Evolutionary conservation across 2,113 vertebrate species (phyloP), one percentile per base, ranked within the genome.

Genomic region (Indicator indicator): DNA sequence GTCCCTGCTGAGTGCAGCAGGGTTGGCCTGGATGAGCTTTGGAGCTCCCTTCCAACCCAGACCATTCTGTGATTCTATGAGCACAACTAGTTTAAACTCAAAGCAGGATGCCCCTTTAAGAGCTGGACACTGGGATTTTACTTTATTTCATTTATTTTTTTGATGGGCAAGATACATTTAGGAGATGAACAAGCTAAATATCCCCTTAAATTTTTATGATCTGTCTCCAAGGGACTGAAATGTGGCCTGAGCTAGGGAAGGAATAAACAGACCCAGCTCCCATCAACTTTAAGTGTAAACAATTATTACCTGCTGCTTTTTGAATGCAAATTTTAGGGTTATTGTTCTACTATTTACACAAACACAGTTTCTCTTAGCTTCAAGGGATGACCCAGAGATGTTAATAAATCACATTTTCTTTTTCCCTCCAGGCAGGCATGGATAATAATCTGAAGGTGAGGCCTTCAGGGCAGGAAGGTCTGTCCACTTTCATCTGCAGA

Each of bases 231-330:
- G 42, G 65, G 62, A 40, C 69, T 80, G 64, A 88, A 94, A 78
- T 72, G 64, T 83, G 85, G 23, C 69, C 79, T 54, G 60, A 91
- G 69, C 38, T 86, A 80, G 72, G 88, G 75, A 68, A 83, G 72
- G 38, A 89, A 15, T 84, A 93, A 70, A n/a, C 24, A 40, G n/a
- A 58, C 63, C 74, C 56, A 91, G 9, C 48, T 95, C 58, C 67
- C 33, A 60, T 94, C 56, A 95, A 96, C 77, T 85, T 91, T 92
- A 94, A 91, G 82, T 56, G 65, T 88, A 72, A 78, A 91, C 68
- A 74, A 64, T 94, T 95, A 89, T 56, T 89, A 74, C 42, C 23
- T 89, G 44, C 16, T 71, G 27, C 58, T 96, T 77, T 62, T 86
- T 93, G 65, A 91, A 86, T 95, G 48, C 56, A 94, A 86, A 89